phyloP scores from a whole-genome alignment of 2,797 vertebrate genomes.

The Pelochelys cantorii region DNA sequence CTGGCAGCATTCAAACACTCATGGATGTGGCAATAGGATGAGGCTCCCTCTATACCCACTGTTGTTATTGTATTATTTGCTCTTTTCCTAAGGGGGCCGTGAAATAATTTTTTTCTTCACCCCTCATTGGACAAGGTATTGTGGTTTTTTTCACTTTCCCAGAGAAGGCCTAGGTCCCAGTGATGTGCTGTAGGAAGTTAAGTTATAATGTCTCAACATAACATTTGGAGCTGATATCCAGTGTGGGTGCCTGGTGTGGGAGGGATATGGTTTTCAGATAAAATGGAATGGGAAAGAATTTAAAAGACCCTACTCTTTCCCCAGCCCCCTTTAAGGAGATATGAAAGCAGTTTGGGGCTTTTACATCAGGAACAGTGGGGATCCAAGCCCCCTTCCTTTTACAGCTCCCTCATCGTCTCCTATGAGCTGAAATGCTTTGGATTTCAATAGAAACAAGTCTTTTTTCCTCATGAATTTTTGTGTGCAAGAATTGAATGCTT shows the following conservation, averaged over 20 bases:
- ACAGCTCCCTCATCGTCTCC: no score
- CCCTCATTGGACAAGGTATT: background rate
- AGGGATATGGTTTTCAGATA: no score
- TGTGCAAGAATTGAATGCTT: background rate
- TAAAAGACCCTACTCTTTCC: no score
- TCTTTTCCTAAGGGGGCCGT: background rate
- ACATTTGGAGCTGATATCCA: background rate
- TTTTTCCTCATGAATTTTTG: slow-evolving; percentile 13
- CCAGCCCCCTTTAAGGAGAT: no score
- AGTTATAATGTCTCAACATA: background rate
- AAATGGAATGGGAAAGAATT: no score
- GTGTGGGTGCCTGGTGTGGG: no score
- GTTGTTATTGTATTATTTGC: background rate
- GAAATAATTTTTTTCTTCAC: background rate
- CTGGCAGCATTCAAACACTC: background rate
- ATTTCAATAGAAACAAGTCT: background rate
- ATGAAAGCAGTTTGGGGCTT: no score
- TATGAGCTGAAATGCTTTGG: slow-evolving; percentile 3
- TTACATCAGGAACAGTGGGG: no score
- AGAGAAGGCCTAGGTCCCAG: background rate
- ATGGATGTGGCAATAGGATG: background rate
- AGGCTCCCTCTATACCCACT: background rate
- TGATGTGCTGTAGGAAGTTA: background rate
- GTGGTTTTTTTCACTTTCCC: background rate
- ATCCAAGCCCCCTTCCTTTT: no score